Base-by-base conservation (phyloP, 2,888 invertebrate species). In the Galerucella nymphaeae region DNA sequence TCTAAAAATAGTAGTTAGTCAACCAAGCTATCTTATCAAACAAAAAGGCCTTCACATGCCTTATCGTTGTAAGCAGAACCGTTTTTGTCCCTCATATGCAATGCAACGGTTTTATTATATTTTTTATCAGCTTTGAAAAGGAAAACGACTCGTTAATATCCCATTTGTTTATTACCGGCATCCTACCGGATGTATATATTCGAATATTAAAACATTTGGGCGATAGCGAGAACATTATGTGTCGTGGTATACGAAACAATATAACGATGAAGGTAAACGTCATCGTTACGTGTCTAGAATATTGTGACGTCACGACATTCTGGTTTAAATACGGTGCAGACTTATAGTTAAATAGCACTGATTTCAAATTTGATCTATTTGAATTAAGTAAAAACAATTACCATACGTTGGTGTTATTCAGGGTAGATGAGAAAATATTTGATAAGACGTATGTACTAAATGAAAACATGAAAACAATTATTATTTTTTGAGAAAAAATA, bases 211-310 rank as follows among this genome's bases (percentile, higher is more conserved):
- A 68, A 70, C 57, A 62, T 73, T 61, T 63, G 48, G 62, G 20
- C 67, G 70, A 64, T 64, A 64, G 57, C 62, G 67, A 61, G 68
- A 67, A 67, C 66, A 67, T 57, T 20, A 42, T 63, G 55, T 23
- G 53, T 14, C 18, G 23, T 50, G 66, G 48, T 66, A 72, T 71
- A 64, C 69, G 72, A 72, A 77, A 74, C 75, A 75, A 66, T 68
- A 65, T 55, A 64, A 62, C 65, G 65, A 58, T 70, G 66, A 66
- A 64, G 70, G 53, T 38, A 14, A 65, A 74, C 80, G 79, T 79
- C 80, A 79, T 77, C 76, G 73, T 78, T 78, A 79, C 80, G 77
- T 80, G 78, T 75, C 75, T 78, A 75, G 80, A 79, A 77, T 80
- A 71, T 61, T 50, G 73, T 78, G 79, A 79, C 79, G 79, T 79